A percentile compares a stretch with the other conserved stretches of the same genome.
Evolutionary conservation across 2,113 vertebrate species (phyloP).

Genomic region (Ceratotherium simum): DNA sequence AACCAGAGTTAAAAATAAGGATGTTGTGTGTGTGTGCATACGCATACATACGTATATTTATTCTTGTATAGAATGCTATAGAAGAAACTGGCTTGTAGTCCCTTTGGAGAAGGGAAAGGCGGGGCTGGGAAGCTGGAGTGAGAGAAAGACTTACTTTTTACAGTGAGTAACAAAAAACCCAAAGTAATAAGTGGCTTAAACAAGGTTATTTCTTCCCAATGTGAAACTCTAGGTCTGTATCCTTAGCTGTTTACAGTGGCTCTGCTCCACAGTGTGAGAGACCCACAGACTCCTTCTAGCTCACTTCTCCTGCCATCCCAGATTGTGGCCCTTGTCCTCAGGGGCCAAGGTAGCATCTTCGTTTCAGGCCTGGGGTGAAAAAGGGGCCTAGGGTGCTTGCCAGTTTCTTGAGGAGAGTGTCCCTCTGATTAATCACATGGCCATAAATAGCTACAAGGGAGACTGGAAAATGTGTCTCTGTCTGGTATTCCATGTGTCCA

Average conservation of each 20-base stretch:
- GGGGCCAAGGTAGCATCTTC: background rate
- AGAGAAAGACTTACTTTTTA: background rate
- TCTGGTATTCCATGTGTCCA: background rate
- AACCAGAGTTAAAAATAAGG: too few relatives aligned
- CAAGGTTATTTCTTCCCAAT: background rate
- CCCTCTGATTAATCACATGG: background rate
- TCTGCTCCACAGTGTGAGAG: background rate
- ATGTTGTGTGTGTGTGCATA: too few relatives aligned
- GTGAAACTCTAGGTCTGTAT: background rate
- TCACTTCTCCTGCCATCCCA: background rate
- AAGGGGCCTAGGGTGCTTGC: background rate
- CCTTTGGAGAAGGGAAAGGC: background rate
- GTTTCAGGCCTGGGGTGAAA: background rate
- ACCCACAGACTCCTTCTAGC: background rate
- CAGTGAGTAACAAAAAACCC: background rate
- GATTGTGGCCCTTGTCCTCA: background rate
- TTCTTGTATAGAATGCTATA: too few relatives aligned
- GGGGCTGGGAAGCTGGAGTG: background rate
- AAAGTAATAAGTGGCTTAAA: background rate
- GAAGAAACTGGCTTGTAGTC: background rate
- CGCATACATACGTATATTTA: too few relatives aligned
- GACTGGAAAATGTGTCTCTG: background rate
- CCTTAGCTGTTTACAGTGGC: background rate
- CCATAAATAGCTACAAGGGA: background rate
- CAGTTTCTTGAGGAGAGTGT: background rate